A percentile compares a stretch with the other conserved stretches of the same genome.
phyloP scores from a whole-genome alignment of 2,797 vertebrate species.

The Hipposideros larvatus region DNA sequence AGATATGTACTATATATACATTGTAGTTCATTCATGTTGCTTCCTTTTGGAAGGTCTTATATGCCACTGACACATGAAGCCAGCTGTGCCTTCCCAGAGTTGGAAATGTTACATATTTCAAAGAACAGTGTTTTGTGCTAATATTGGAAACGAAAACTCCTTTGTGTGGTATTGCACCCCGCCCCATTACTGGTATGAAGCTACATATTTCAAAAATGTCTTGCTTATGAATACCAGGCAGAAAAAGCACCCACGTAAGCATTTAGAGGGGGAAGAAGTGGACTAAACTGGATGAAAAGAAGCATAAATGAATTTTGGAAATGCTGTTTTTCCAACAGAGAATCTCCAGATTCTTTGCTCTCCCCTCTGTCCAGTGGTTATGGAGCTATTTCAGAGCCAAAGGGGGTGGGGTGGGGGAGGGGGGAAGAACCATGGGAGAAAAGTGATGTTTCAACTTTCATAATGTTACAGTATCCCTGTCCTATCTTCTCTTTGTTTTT shows the following conservation, averaged over 20 bases:
- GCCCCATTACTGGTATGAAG: conserved; percentile 66
- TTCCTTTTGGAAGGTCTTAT: conserved; percentile 40
- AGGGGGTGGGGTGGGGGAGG: too few species aligned
- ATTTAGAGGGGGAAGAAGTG: not conserved
- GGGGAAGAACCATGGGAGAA: not conserved
- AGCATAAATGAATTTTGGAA: conserved; percentile 27
- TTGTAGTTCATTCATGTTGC: not conserved
- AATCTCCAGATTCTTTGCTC: conserved; percentile 48
- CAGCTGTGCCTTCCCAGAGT: conserved; percentile 28
- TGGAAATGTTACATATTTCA: conserved; percentile 63
- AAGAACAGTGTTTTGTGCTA: conserved; percentile 74
- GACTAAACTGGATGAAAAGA: conserved; percentile 7
- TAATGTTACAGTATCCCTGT: not conserved
- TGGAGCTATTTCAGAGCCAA: conserved; percentile 59
- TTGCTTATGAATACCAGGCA: conserved; percentile 66
- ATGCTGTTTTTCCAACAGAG: conserved; percentile 56
- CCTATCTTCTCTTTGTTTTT: conserved; percentile 25
- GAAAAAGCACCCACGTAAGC: not conserved
- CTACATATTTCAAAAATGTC: conserved; percentile 63
- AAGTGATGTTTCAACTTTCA: not conserved
- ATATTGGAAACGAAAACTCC: conserved; percentile 75
- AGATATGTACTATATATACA: not conserved
- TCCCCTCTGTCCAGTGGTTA: not conserved
- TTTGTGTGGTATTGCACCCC: conserved; percentile 53
- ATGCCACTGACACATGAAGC: not conserved